Evolutionary conservation across 2,888 invertebrate genomes (phyloP).

Genomic region (Aquatica leii): DNA sequence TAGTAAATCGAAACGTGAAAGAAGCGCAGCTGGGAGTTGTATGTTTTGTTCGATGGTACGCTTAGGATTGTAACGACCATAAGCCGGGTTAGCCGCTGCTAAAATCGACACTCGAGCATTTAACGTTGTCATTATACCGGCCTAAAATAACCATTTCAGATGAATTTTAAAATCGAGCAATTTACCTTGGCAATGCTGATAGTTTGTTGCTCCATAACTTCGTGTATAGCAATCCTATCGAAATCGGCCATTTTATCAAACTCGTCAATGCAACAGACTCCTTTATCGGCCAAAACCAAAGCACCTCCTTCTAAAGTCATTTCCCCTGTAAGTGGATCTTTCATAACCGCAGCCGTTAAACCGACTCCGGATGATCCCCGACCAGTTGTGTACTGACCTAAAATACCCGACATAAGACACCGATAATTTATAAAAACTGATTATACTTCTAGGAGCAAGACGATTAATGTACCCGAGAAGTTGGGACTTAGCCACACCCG

Average conservation of each 20-base stretch:
- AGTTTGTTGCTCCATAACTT: conserved; percentile 99
- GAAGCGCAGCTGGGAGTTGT: conserved; percentile 94
- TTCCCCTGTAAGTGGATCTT: conserved; percentile 96
- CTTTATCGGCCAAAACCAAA: conserved; percentile 94
- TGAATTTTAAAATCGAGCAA: not conserved
- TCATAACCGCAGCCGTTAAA: conserved; percentile 97
- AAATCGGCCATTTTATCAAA: conserved; percentile 99
- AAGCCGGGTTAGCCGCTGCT: conserved; percentile 99
- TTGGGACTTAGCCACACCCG: conserved; percentile 99
- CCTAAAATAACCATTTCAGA: conserved; percentile 65
- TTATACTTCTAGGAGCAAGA: conserved; percentile 84
- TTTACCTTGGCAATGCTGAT: conserved; percentile 95
- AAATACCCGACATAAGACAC: conserved; percentile 16
- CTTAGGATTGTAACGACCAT: conserved; percentile 96
- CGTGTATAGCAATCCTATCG: conserved; percentile 95
- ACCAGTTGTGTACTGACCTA: conserved; percentile 93
- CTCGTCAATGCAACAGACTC: conserved; percentile 99
- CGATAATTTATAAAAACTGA: too few relatives aligned
- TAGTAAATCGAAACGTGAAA: conserved; percentile 94
- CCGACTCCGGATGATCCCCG: conserved; percentile 98
- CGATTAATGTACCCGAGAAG: conserved; percentile 93
- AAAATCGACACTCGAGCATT: conserved; percentile 98
- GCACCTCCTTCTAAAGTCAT: conserved; percentile 98
- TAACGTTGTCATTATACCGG: conserved; percentile 97
- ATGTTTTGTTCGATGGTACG: conserved; percentile 96